Evolutionary conservation across 2,113 vertebrate genomes (phyloP), one percentile per base, ranked within the genome.

Genomic region (Monarcha castaneiventris): DNA sequence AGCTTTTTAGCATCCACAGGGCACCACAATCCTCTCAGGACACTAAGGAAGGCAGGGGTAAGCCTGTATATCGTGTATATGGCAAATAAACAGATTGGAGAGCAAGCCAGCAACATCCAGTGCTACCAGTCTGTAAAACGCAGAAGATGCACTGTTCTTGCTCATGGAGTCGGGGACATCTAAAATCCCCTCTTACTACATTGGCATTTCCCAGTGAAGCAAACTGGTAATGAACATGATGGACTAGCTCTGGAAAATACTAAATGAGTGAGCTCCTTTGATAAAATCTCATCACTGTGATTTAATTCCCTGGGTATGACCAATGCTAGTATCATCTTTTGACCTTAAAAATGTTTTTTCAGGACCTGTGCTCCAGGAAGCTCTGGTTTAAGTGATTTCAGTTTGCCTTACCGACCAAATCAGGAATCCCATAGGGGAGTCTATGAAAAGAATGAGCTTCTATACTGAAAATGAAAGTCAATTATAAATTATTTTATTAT

Each of bases 1-100:
- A 37, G 37, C 37, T 37, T 37, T 37, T 37, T 37, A 37, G 37
- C 37, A 37, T 37, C 37, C 37, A 37, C 37, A 37, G 37, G 27
- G 32, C n/a, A 41, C 6, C 7, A 2, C 0, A 0, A 54, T 33
- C 25, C 2, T 1, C 18, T 27, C 37, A 33, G 37, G 21, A 76
- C 44, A 13, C 25, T 44, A 20, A 14, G 2, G 4, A 25, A 7
- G 1, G 9, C 9, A 39, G 37, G 6, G 12, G 3, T 39, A 46
- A 75, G 20, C 1, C 0, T 39, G 3, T 21, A 26, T 16, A 8
- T 29, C 8, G 48, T 44, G 33, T 12, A 16, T 33, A 52, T 1
- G 6, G 13, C 30, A 63, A 51, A 61, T 18, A 55, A 80, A 72
- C 16, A 3, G 20, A 29, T 11, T 29, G 46, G 19, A 63, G 43